phyloP scores from a whole-genome alignment of 2,888 invertebrate species.

The Cenopis cana region DNA sequence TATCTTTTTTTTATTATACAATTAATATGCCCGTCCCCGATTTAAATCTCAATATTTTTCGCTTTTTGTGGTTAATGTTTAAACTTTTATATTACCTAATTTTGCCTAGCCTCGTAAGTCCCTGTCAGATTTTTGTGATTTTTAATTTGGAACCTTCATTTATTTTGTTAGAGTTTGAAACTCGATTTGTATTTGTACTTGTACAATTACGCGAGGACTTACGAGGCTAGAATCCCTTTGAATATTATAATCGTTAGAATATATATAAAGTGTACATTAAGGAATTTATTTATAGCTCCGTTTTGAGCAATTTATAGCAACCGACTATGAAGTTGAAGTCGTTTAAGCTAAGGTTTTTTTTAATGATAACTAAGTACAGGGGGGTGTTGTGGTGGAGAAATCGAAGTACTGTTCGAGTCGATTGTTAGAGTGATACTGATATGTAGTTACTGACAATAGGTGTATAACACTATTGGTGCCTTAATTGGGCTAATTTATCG shows the following conservation, averaged over 20 bases:
- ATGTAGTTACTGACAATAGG: not conserved
- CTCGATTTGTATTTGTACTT: too few relatives aligned
- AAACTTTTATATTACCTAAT: not conserved
- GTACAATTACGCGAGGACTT: too few relatives aligned
- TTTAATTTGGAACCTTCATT: too few relatives aligned
- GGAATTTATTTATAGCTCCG: conserved; percentile 18
- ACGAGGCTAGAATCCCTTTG: too few relatives aligned
- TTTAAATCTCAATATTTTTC: too few relatives aligned
- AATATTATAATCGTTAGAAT: conserved; percentile 3
- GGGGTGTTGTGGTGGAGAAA: not conserved
- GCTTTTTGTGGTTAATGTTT: too few relatives aligned
- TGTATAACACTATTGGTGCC: not conserved
- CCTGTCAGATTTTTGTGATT: too few relatives aligned
- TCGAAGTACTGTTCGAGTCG: not conserved
- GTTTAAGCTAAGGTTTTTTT: not conserved
- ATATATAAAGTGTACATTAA: not conserved
- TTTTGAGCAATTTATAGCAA: conserved; percentile 19
- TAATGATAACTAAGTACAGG: conserved; percentile 6
- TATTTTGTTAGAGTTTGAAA: too few relatives aligned
- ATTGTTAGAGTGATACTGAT: not conserved
- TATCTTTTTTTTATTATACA: not conserved
- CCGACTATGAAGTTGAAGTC: conserved; percentile 5
- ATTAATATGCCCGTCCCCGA: not conserved
- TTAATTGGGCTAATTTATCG: not conserved
- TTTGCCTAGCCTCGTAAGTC: too few relatives aligned